These are phyloP conservation scores for Ellobius talpinus DNA, from an alignment of 2,113 vertebrate genomes.

Conservation along the genomic window DNA sequence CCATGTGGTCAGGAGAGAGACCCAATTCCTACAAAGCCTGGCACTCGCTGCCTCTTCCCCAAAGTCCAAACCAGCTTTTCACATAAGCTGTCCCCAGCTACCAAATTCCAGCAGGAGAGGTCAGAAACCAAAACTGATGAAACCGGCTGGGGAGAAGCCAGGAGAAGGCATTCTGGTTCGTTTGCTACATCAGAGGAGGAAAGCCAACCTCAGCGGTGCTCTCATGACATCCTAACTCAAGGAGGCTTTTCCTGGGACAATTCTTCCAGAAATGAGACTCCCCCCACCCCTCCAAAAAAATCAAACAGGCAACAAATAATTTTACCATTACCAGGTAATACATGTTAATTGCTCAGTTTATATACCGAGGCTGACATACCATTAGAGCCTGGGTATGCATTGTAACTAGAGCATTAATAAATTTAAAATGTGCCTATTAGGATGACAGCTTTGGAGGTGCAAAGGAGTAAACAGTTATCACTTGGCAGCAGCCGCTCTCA, in stretches of 20 bases:
- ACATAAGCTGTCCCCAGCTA: background rate
- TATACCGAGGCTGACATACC: slow-evolving; percentile 94
- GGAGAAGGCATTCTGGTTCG: background rate
- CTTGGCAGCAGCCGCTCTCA: slow-evolving; percentile 95
- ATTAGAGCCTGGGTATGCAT: slow-evolving; percentile 94
- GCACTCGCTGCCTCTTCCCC: background rate
- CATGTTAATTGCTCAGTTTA: slow-evolving; percentile 94
- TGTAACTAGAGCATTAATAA: slow-evolving; percentile 93
- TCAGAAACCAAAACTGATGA: background rate
- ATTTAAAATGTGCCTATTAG: slow-evolving; percentile 95
- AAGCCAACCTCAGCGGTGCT: slow-evolving; percentile 64
- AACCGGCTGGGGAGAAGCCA: slow-evolving; percentile 46
- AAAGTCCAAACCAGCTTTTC: background rate
- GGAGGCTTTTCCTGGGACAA: slow-evolving; percentile 82
- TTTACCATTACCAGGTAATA: slow-evolving; percentile 92
- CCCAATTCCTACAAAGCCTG: background rate
- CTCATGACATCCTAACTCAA: slow-evolving; percentile 81
- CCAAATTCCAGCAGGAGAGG: background rate
- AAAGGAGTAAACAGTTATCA: slow-evolving; percentile 97
- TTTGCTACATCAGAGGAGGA: slow-evolving; percentile 74
- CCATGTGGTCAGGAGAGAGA: background rate
- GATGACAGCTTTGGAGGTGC: slow-evolving; percentile 97
- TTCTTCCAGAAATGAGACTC: slow-evolving; percentile 78
- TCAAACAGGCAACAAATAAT: slow-evolving; percentile 92
- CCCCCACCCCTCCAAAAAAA: slow-evolving; percentile 31